Evolutionary conservation across 2,888 invertebrate species (phyloP).

Genomic region (Saturnia pavonia): DNA sequence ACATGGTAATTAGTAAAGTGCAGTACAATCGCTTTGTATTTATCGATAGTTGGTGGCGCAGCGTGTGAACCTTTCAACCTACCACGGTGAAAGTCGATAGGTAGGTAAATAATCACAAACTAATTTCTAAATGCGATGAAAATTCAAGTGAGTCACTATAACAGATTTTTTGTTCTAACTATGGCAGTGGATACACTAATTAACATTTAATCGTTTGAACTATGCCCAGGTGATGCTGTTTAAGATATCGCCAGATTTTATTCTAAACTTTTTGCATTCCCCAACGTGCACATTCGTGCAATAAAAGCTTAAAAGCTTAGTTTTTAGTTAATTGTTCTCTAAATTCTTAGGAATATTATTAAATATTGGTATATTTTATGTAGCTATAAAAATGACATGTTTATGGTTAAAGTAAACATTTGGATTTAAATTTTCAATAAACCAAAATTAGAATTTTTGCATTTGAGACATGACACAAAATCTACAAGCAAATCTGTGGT

Average conservation of each 20-base stretch:
- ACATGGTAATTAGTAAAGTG: background rate
- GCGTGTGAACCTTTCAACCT: background rate
- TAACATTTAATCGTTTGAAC: background rate
- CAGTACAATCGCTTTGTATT: background rate
- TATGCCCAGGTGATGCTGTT: background rate
- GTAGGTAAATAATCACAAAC: background rate
- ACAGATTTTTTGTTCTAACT: background rate
- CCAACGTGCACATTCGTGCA: too few relatives aligned
- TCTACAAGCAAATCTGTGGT: too few relatives aligned
- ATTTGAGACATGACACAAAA: too few relatives aligned
- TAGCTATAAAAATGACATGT: background rate
- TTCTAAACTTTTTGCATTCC: too few relatives aligned
- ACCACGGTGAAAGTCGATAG: background rate
- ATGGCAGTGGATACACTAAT: background rate
- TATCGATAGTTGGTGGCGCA: background rate
- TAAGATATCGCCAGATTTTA: too few relatives aligned
- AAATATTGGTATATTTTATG: too few relatives aligned
- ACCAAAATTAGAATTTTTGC: background rate
- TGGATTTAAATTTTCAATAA: background rate
- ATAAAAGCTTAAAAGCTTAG: too few relatives aligned
- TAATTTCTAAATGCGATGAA: background rate
- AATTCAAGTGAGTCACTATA: background rate
- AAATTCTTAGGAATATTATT: too few relatives aligned
- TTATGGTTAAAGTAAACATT: background rate
- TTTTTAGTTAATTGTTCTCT: too few relatives aligned